These are phyloP conservation scores for Ephestia elutella DNA, from an alignment of 1,140 invertebrate genomes.

Conservation along the genomic window DNA sequence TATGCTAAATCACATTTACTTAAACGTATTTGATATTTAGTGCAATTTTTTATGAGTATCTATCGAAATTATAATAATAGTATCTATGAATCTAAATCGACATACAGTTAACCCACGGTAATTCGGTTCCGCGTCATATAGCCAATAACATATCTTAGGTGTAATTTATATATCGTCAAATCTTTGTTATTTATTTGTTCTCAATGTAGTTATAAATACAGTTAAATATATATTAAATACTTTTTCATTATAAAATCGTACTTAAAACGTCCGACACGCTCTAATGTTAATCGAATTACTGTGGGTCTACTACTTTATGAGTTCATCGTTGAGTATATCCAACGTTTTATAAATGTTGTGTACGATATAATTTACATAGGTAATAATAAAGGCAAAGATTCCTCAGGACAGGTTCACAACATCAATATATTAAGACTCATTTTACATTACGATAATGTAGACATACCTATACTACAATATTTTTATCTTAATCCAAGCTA, in stretches of 20 bases:
- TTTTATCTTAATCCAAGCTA: slow-evolving; percentile 25
- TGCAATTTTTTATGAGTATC: not conserved
- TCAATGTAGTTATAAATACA: too few relatives aligned
- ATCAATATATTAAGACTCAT: slow-evolving; percentile 35
- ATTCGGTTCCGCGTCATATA: too few relatives aligned
- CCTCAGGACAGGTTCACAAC: slow-evolving; percentile 42
- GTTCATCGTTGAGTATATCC: not conserved
- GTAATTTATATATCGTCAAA: too few relatives aligned
- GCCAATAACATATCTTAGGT: too few relatives aligned
- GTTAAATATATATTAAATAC: too few relatives aligned
- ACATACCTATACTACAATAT: slow-evolving; percentile 8
- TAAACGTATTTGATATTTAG: slow-evolving; percentile 1
- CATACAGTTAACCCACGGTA: not conserved
- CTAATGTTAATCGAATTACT: too few relatives aligned
- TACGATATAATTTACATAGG: slow-evolving; percentile 6
- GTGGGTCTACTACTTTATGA: too few relatives aligned
- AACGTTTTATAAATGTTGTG: not conserved
- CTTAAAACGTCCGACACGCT: too few relatives aligned
- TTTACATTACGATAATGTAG: slow-evolving; percentile 20
- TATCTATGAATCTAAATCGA: not conserved
- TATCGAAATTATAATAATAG: too few relatives aligned
- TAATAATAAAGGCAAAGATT: slow-evolving; percentile 43
- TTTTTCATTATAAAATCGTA: too few relatives aligned
- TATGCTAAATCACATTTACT: slow-evolving; percentile 18
- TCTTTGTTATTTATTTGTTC: too few relatives aligned